phyloP scores from a whole-genome alignment of 1,140 invertebrate species.

The Diabrotica undecimpunctata region DNA sequence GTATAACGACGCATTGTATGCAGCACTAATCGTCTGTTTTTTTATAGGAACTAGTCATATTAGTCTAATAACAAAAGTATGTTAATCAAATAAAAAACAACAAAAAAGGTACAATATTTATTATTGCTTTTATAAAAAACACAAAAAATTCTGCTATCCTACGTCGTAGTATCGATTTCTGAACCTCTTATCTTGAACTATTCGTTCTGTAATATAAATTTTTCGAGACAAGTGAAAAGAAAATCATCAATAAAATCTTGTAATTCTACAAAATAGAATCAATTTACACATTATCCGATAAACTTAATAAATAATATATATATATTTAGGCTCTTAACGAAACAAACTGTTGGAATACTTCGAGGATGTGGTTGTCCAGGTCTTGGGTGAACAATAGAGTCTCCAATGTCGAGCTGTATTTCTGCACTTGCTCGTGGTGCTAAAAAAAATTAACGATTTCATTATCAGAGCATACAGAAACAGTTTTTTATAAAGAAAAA shows the following conservation, averaged over 20 bases:
- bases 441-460: constrained; percentile 51
- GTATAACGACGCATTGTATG: too few species aligned
- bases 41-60: too few species aligned
- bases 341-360: constrained; percentile 96
- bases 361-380: constrained; percentile 92
- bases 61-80: too few species aligned
- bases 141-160: too few species aligned
- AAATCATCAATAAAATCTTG: not conserved
- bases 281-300: not conserved
- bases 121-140: too few species aligned
- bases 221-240: not conserved
- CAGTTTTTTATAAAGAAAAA: not conserved
- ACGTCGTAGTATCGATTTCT: too few species aligned
- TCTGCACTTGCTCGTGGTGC: constrained; percentile 98
- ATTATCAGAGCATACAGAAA: constrained; percentile 7
- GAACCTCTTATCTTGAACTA: not conserved
- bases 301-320: constrained; percentile 9
- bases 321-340: constrained; percentile 52
- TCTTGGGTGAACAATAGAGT: constrained; percentile 94
- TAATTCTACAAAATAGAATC: not conserved
- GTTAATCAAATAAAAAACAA: too few species aligned
- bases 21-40: too few species aligned
- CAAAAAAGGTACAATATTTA: too few species aligned
- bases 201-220: not conserved
- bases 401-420: constrained; percentile 91